Conservation (phyloP, 1,140 invertebrate genomes). For the Calycopis cecrops region DNA sequence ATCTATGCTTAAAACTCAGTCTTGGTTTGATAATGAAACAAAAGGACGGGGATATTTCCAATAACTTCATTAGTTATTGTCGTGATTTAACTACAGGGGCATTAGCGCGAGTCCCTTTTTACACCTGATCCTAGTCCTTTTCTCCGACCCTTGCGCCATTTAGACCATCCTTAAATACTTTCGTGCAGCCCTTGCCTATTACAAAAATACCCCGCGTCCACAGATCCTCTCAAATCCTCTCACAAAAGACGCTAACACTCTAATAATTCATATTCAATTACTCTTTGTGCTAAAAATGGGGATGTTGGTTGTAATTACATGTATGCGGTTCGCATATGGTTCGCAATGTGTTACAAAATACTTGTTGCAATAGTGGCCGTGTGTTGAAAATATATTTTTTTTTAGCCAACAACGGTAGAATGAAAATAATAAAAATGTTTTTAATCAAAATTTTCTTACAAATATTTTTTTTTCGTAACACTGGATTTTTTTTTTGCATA, state of each 20-base stretch:
- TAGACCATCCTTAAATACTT: slow-evolving; percentile 59
- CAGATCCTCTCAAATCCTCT: slow-evolving; percentile 54
- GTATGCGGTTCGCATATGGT: slow-evolving; percentile 12
- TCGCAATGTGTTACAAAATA: slow-evolving; percentile 8
- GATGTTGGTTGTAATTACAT: slow-evolving; percentile 31
- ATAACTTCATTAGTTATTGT: slow-evolving; percentile 10
- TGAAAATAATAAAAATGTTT: no score
- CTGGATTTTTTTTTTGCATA: no score
- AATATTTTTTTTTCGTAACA: no score
- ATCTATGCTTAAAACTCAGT: no score
- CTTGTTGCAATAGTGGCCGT: neutral
- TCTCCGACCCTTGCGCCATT: slow-evolving; percentile 43
- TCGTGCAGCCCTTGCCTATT: slow-evolving; percentile 60
- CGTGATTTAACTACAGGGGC: slow-evolving; percentile 2
- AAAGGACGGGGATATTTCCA: slow-evolving; percentile 7
- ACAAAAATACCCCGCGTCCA: slow-evolving; percentile 46
- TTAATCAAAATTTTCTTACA: no score
- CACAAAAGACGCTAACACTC: slow-evolving; percentile 67
- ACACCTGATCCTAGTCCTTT: slow-evolving; percentile 31
- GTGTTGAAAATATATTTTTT: no score
- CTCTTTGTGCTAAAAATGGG: slow-evolving; percentile 63
- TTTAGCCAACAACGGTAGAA: no score
- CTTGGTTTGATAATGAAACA: neutral
- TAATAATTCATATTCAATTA: slow-evolving; percentile 70
- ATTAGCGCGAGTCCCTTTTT: slow-evolving; percentile 6